Evolutionary conservation across 1,140 invertebrate species (phyloP).

Genomic region (Dinothrombium tinctorium): DNA sequence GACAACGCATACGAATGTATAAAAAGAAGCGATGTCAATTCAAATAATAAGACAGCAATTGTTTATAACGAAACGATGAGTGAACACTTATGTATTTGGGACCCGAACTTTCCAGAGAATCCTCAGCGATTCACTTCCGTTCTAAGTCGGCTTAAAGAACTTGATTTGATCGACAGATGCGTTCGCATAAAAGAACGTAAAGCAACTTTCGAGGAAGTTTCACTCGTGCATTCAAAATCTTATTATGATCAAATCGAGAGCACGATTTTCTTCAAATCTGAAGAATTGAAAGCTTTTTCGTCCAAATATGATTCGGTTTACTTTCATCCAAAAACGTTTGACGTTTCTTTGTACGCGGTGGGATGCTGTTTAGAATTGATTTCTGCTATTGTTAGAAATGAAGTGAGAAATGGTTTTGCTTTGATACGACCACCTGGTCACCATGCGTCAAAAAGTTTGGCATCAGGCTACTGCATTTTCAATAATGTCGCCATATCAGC

Average conservation of each 20-base stretch:
- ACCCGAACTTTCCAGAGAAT: constrained; percentile 50
- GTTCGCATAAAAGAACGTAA: constrained; percentile 19
- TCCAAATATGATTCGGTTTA: constrained; percentile 62
- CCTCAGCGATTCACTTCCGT: constrained; percentile 43
- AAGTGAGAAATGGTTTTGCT: constrained; percentile 59
- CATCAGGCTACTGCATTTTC: constrained; percentile 61
- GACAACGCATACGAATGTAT: too few relatives aligned
- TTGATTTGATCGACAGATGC: constrained; percentile 43
- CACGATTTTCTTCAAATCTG: too few relatives aligned
- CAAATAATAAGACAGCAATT: too few relatives aligned
- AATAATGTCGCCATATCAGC: constrained; percentile 90
- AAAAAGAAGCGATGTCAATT: too few relatives aligned
- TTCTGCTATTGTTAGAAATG: constrained; percentile 36
- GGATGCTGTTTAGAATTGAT: constrained; percentile 58
- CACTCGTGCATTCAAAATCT: too few relatives aligned
- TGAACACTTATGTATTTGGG: constrained; percentile 57
- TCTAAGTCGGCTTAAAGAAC: constrained; percentile 45
- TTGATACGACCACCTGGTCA: constrained; percentile 90
- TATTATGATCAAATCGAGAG: too few relatives aligned
- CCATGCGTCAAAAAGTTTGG: constrained; percentile 72
- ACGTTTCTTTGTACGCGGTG: constrained; percentile 42
- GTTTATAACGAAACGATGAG: constrained; percentile 50
- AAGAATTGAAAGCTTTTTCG: constrained; percentile 43
- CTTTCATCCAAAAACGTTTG: constrained; percentile 56
- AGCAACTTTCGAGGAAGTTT: too few relatives aligned